These are phyloP conservation scores for Saturnia pavonia DNA, from an alignment of 2,888 invertebrate genomes.

Conservation along the genomic window DNA sequence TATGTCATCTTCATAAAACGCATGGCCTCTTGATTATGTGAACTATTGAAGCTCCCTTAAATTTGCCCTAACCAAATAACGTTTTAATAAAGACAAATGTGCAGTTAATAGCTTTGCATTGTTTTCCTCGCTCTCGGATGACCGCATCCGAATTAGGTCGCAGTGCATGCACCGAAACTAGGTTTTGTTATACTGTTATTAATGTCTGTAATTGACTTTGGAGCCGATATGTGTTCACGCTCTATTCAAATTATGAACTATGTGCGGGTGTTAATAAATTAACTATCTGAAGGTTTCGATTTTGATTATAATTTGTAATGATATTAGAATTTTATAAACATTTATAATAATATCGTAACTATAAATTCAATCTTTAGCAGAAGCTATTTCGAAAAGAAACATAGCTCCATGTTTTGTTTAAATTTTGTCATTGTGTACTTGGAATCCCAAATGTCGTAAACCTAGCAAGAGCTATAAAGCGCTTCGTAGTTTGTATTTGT, in stretches of 20 bases:
- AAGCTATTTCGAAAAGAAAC: too few species aligned
- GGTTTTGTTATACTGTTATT: slow-evolving; percentile 38
- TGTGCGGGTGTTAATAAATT: neutral
- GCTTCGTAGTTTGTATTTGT: neutral
- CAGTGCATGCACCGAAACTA: slow-evolving; percentile 39
- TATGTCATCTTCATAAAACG: neutral
- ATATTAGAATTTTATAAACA: neutral
- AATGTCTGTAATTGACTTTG: slow-evolving; percentile 48
- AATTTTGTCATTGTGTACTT: too few species aligned
- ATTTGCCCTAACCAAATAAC: slow-evolving; percentile 40
- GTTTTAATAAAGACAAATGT: slow-evolving; percentile 51
- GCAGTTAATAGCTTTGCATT: slow-evolving; percentile 42
- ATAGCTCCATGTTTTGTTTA: too few species aligned
- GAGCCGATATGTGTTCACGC: slow-evolving; percentile 37
- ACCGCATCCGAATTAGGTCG: slow-evolving; percentile 43
- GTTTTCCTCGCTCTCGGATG: slow-evolving; percentile 36
- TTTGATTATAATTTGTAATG: neutral
- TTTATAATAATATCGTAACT: neutral
- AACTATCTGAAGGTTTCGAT: neutral
- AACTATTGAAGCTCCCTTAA: neutral
- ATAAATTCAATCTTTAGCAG: neutral
- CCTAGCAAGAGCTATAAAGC: neutral
- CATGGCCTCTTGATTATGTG: neutral
- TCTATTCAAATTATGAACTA: slow-evolving; percentile 17
- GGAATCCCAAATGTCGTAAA: neutral